phyloP scores from a whole-genome alignment of 1,140 invertebrate genomes.

The Reticulitermes speratus region DNA sequence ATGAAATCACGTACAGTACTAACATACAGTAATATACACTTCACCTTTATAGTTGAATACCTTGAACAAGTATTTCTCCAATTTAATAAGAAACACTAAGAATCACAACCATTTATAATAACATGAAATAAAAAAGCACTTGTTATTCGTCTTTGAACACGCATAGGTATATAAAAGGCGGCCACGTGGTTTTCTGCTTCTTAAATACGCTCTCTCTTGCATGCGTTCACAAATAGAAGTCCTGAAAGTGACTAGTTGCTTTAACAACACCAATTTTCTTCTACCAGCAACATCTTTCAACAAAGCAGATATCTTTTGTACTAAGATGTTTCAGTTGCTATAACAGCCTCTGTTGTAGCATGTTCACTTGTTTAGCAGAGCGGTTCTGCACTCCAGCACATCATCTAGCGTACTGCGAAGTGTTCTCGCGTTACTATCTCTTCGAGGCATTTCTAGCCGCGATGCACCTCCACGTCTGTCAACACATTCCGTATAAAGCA shows the following conservation, averaged over 20 bases:
- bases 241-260: not conserved
- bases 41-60: not conserved
- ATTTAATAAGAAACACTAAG: not conserved
- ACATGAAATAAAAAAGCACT: not conserved
- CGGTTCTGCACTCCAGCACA: constrained; percentile 5
- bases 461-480: not conserved
- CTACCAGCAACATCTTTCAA: not conserved
- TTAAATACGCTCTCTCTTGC: not conserved
- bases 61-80: not conserved
- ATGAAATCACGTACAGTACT: not conserved
- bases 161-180: not conserved
- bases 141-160: not conserved
- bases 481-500: not conserved
- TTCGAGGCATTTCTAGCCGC: not conserved
- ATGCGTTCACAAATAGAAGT: not conserved
- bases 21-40: not conserved
- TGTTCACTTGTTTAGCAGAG: not conserved
- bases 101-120: not conserved
- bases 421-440: not conserved
- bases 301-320: not conserved
- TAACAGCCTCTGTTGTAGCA: not conserved
- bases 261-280: not conserved
- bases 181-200: not conserved
- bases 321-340: not conserved
- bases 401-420: not conserved